Conservation (phyloP, 2,113 vertebrate species). For the Saccopteryx bilineata region DNA sequence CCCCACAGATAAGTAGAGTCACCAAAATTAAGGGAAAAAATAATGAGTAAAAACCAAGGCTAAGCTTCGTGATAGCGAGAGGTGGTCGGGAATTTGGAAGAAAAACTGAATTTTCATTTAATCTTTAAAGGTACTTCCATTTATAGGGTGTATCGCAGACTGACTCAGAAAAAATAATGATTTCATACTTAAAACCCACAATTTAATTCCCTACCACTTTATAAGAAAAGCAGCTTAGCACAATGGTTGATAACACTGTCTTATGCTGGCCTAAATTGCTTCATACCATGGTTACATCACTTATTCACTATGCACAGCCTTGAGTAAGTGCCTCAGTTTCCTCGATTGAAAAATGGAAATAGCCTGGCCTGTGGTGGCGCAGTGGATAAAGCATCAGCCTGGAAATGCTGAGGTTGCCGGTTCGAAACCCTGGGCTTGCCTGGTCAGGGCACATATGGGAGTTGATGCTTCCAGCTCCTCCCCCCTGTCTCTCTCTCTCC, state of each 20-base stretch:
- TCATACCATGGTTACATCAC: background rate
- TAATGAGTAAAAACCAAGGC: background rate
- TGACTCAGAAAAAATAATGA: background rate
- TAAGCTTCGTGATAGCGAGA: background rate
- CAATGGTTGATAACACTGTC: background rate
- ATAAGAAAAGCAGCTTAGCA: background rate
- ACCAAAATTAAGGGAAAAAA: background rate
- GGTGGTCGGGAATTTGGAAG: background rate
- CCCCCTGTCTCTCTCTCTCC: no score
- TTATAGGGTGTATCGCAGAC: background rate
- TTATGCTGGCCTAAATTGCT: background rate
- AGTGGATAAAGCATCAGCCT: no score
- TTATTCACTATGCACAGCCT: background rate
- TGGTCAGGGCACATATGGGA: no score
- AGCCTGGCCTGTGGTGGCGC: no score
- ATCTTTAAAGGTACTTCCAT: conserved; percentile 15
- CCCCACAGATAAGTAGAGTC: background rate
- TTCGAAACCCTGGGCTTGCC: no score
- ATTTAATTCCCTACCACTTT: background rate
- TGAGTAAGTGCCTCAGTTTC: background rate
- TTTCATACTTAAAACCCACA: conserved; percentile 44
- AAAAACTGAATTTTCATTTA: background rate
- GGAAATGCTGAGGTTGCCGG: no score
- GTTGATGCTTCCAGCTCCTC: no score
- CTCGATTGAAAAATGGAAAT: background rate